Evolutionary conservation across 1,140 invertebrate species (phyloP).

Genomic region (Subanguina moxae): DNA sequence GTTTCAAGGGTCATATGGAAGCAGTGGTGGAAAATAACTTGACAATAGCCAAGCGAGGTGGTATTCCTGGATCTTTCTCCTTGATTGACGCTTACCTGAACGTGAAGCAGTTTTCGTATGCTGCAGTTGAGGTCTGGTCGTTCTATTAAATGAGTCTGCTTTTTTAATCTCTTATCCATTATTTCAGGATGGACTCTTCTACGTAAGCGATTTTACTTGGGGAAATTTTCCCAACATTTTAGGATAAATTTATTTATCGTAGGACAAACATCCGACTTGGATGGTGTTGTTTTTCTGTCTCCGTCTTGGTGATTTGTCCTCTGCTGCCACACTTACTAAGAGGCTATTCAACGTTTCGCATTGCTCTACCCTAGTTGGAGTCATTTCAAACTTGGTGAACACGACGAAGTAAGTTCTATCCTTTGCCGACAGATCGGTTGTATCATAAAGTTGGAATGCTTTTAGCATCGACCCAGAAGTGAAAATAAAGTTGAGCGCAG

Average conservation of each 20-base stretch:
- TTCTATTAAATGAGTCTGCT: not conserved
- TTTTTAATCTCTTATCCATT: slow-evolving; percentile 10
- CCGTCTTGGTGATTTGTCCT: slow-evolving; percentile 39
- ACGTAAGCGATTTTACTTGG: no score
- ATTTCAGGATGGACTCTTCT: slow-evolving; percentile 40
- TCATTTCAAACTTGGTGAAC: slow-evolving; percentile 22
- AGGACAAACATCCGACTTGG: slow-evolving; percentile 42
- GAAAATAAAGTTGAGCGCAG: slow-evolving; percentile 46
- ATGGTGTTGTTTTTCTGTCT: slow-evolving; percentile 36
- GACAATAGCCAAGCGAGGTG: slow-evolving; percentile 37
- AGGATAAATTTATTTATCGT: no score
- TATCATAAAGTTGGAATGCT: not conserved
- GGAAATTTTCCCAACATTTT: no score
- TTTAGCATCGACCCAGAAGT: slow-evolving; percentile 47
- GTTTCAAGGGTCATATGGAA: slow-evolving; percentile 44
- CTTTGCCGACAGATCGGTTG: not conserved
- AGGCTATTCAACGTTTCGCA: slow-evolving; percentile 32
- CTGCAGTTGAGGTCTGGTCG: not conserved
- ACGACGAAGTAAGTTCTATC: slow-evolving; percentile 11
- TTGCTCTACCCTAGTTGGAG: slow-evolving; percentile 26
- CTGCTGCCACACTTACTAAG: slow-evolving; percentile 24
- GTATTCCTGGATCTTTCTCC: slow-evolving; percentile 39
- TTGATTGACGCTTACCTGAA: slow-evolving; percentile 48
- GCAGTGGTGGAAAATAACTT: slow-evolving; percentile 38
- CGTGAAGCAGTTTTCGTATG: slow-evolving; percentile 19